phyloP scores from a whole-genome alignment of 2,797 vertebrate genomes.

The Alca torda region DNA sequence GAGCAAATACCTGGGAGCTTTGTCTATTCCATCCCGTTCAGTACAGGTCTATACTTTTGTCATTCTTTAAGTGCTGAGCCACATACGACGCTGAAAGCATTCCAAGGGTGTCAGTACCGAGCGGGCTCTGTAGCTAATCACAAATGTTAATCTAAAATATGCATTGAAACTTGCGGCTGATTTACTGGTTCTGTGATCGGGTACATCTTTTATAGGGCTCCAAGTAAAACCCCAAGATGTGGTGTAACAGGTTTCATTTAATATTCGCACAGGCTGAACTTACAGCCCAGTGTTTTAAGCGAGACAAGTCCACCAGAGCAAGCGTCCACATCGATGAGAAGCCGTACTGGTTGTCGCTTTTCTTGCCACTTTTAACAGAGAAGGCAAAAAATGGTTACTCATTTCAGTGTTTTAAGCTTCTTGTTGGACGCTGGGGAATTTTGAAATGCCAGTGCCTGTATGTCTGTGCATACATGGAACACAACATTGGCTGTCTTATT shows the following conservation, averaged over 20 bases:
- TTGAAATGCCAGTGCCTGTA: background rate
- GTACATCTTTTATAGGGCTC: background rate
- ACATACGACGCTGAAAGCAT: background rate
- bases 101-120: background rate
- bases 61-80: background rate
- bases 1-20: slow-evolving; percentile 97
- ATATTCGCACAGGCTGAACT: background rate
- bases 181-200: background rate
- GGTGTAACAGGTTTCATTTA: background rate
- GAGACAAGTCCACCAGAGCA: background rate
- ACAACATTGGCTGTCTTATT: background rate
- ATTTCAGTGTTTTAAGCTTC: background rate
- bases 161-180: background rate
- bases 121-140: background rate
- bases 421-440: background rate
- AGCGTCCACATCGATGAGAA: background rate
- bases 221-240: background rate
- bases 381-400: background rate
- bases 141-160: background rate
- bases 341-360: background rate
- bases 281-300: background rate
- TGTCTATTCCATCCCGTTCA: slow-evolving; percentile 94
- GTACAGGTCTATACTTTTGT: slow-evolving; percentile 80
- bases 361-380: background rate
- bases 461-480: background rate